These are phyloP conservation scores for Lymantria dispar DNA, from an alignment of 2,888 invertebrate genomes.

Conservation along the genomic window DNA sequence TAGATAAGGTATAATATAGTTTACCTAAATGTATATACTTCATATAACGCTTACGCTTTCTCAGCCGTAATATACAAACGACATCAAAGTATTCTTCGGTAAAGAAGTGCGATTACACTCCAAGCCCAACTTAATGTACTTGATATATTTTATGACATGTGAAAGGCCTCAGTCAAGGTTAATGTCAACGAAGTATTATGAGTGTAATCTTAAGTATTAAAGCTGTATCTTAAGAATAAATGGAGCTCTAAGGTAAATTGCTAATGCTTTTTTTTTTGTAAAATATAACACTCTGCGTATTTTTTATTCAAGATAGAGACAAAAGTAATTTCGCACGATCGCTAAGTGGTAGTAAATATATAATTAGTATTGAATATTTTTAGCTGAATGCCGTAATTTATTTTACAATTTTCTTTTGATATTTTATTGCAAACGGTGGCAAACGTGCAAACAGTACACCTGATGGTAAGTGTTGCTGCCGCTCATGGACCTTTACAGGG, in stretches of 20 bases:
- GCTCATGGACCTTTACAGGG: too few species aligned
- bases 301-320: too few species aligned
- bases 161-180: background rate
- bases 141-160: slow-evolving; percentile 3
- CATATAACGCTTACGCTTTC: slow-evolving; percentile 10
- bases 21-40: background rate
- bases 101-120: slow-evolving; percentile 32
- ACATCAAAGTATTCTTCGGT: slow-evolving; percentile 40
- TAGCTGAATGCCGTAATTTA: too few species aligned
- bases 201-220: background rate
- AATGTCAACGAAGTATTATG: background rate
- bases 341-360: too few species aligned
- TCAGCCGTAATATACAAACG: slow-evolving; percentile 31
- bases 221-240: background rate
- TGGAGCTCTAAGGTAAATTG: background rate
- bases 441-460: too few species aligned
- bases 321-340: too few species aligned
- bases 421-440: too few species aligned
- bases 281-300: too few species aligned
- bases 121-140: background rate
- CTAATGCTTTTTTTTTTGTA: background rate
- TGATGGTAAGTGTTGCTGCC: too few species aligned
- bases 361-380: too few species aligned
- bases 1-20: background rate
- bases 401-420: too few species aligned